Evolutionary conservation across 2,113 vertebrate genomes (phyloP).

Genomic region (Rhadina sibilatrix): DNA sequence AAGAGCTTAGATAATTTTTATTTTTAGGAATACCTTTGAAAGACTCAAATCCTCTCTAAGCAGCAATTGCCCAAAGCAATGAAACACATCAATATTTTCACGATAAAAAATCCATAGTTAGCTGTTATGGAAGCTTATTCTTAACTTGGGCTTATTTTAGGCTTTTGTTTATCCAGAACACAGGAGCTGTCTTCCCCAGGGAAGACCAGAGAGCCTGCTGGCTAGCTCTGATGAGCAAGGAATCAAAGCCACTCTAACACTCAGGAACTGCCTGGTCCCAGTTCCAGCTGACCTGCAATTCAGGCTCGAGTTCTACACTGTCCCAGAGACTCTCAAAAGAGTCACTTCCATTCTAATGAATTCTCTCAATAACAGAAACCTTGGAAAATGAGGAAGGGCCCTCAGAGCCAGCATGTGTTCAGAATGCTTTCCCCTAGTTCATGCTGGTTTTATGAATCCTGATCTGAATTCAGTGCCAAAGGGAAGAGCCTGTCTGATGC

Average conservation of each 20-base stretch:
- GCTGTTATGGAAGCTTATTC: slow-evolving; percentile 9
- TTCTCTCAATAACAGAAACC: background rate
- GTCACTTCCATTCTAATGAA: background rate
- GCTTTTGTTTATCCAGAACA: background rate
- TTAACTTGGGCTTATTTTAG: slow-evolving; percentile 43
- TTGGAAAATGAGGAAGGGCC: background rate
- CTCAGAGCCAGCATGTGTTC: background rate
- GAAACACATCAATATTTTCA: slow-evolving; percentile 9
- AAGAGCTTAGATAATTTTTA: background rate
- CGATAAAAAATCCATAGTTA: background rate
- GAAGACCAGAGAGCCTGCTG: background rate
- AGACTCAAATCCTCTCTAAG: background rate
- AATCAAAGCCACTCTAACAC: background rate
- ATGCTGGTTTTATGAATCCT: background rate
- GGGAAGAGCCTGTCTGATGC: background rate
- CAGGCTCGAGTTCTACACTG: background rate
- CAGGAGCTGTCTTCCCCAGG: background rate
- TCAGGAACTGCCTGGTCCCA: rapidly evolving
- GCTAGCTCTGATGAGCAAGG: background rate
- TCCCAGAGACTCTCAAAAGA: background rate
- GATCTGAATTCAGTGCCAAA: background rate
- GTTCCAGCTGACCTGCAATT: background rate
- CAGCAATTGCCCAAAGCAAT: slow-evolving; percentile 6
- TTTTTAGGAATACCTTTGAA: slow-evolving; percentile 24
- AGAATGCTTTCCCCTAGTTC: background rate